A percentile compares a stretch with the other conserved stretches of the same genome.
phyloP scores from a whole-genome alignment of 2,797 vertebrate genomes.

The Cercopithecus mitis region DNA sequence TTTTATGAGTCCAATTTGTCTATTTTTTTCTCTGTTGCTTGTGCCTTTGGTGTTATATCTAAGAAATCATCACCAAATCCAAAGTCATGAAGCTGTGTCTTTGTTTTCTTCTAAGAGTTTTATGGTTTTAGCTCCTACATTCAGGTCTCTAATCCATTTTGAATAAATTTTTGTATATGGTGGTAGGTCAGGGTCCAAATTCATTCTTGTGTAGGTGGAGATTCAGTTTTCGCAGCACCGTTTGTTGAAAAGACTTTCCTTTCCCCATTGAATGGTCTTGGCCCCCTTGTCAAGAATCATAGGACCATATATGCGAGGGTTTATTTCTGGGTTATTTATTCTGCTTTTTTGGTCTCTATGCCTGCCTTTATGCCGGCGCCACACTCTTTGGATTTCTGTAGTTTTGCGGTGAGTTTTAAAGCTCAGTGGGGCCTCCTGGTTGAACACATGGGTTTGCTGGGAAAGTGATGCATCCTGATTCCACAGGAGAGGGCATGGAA shows the following conservation, averaged over 20 bases:
- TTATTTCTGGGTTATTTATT: not conserved
- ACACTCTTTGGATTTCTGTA: not conserved
- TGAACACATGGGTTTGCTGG: too few species aligned
- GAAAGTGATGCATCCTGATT: not conserved
- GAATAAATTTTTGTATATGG: not conserved
- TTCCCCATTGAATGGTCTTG: not conserved
- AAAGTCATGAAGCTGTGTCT: too few species aligned
- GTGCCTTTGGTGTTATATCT: not conserved
- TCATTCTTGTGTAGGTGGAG: not conserved
- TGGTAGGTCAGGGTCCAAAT: not conserved
- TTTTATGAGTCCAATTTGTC: not conserved
- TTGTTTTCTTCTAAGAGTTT: not conserved
- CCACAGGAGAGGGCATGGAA: not conserved
- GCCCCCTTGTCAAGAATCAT: not conserved
- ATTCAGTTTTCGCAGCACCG: not conserved
- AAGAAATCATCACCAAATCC: not conserved
- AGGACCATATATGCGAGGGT: accelerated
- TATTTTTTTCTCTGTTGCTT: not conserved
- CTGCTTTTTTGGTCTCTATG: too few species aligned
- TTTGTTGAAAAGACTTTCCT: not conserved
- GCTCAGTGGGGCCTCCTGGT: not conserved
- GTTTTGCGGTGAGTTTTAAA: not conserved
- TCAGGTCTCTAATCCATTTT: not conserved
- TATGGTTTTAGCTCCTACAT: not conserved
- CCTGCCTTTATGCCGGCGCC: not conserved